Conservation (phyloP, 2,888 invertebrate species). For the Smittia sp. region DNA sequence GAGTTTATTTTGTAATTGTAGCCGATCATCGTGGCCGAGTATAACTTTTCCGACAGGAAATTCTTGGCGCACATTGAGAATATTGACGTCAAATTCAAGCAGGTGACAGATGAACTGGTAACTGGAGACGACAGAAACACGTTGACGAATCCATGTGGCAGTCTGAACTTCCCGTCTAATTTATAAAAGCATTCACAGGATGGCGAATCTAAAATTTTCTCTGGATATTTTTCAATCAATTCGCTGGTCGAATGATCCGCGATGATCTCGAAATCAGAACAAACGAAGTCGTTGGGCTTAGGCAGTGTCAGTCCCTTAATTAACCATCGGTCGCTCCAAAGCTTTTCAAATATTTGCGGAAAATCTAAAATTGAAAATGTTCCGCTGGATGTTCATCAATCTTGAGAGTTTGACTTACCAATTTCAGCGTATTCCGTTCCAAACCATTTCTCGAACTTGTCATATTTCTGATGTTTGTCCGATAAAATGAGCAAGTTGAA, state of each 20-base stretch:
- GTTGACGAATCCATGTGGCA: constrained; percentile 73
- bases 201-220: constrained; percentile 58
- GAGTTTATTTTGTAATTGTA: constrained; percentile 57
- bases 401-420: constrained; percentile 34
- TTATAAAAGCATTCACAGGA: constrained; percentile 76
- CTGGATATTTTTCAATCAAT: constrained; percentile 55
- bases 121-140: constrained; percentile 59
- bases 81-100: constrained; percentile 51
- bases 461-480: constrained; percentile 52
- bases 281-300: constrained; percentile 68
- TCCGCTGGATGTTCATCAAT: neutral
- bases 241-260: constrained; percentile 47
- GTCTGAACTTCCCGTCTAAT: constrained; percentile 74
- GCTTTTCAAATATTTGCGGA: neutral
- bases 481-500: constrained; percentile 46
- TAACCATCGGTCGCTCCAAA: constrained; percentile 45
- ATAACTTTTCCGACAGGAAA: constrained; percentile 57
- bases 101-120: constrained; percentile 58
- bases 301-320: constrained; percentile 63
- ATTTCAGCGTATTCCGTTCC: constrained; percentile 69
- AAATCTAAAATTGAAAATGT: constrained; percentile 1
- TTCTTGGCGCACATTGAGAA: constrained; percentile 20
- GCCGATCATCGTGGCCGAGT: constrained; percentile 69
- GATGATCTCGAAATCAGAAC: constrained; percentile 63
- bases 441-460: constrained; percentile 77